Evolutionary conservation across 2,113 vertebrate genomes (phyloP), one percentile per base, ranked within the genome.

Genomic region (Melanostigma gelatinosum): DNA sequence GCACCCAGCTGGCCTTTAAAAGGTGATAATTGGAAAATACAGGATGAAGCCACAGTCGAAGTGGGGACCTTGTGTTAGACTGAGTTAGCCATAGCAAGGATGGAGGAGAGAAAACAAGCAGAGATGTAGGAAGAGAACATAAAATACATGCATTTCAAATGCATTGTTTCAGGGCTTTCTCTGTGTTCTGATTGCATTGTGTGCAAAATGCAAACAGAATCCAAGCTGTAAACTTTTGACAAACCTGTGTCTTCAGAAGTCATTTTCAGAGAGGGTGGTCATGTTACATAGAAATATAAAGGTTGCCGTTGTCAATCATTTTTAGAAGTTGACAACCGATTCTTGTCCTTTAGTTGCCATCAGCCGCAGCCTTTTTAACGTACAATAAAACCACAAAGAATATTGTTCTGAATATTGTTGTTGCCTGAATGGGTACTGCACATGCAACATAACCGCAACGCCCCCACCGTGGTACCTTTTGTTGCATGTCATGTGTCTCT

Each of bases 21-120:
- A 99, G 97, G 97, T 98, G 98, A 98, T 99, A 99, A 99, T 99
- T 98, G 98, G 97, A 97, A 99, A 99, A 98, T 97, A 96, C 96
- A 95, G 94, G 93, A 95, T 94, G 92, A 93, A 93, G 93, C 91
- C 87, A 78, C 92, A 92, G 93, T 94, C 88, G 85, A 92, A 92
- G 89, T 91, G 85, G 90, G 88, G 85, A 92, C 88, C 86, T 92
- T 91, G 87, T 91, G 91, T 90, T 92, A 88, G 82, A 90, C 83
- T 27, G 80, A 89, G 92, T 90, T 93, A 89, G 91, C 85, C 90
- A 40, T 87, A 83, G 90, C 69, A 82, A 87, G 82, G 84, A 87
- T 91, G 84, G 82, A 86, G 80, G 64, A 66, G 40, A 63, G 63
- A 80, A 78, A 76, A 75, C 72, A 32, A 73, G 58, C 22, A 76